Evolutionary conservation across 2,888 invertebrate genomes (phyloP).

Genomic region (Stegophylla sp.): DNA sequence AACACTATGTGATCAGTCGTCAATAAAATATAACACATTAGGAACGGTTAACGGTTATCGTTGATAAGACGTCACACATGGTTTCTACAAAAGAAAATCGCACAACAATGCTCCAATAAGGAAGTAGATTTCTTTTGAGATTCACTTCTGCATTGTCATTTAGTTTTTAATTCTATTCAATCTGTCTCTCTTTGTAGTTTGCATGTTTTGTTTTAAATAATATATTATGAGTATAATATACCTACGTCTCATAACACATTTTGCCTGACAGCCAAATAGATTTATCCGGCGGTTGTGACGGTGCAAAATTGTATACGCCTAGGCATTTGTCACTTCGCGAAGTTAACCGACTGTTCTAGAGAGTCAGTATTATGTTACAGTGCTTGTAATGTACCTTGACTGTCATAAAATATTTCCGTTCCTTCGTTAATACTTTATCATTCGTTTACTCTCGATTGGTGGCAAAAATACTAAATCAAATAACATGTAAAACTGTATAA

Average conservation of each 20-base stretch:
- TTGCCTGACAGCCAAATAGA: slow-evolving; percentile 22
- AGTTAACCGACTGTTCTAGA: slow-evolving; percentile 27
- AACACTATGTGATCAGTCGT: no score
- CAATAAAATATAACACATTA: background rate
- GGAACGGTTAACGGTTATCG: background rate
- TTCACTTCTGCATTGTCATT: slow-evolving; percentile 43
- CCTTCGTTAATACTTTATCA: background rate
- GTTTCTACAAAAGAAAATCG: slow-evolving; percentile 25
- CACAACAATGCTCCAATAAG: slow-evolving; percentile 3
- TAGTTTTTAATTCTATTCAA: slow-evolving; percentile 36
- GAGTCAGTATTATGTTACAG: background rate
- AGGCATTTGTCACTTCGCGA: slow-evolving; percentile 15
- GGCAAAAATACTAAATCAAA: background rate
- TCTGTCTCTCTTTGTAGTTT: slow-evolving; percentile 9
- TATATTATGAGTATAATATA: slow-evolving; percentile 5
- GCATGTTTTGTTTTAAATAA: slow-evolving; percentile 37
- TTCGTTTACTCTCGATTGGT: background rate
- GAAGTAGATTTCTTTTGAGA: slow-evolving; percentile 39
- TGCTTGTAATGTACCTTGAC: background rate
- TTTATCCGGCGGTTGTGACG: slow-evolving; percentile 30
- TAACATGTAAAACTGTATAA: background rate
- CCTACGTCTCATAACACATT: slow-evolving; percentile 20
- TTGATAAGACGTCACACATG: slow-evolving; percentile 15
- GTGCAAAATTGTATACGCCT: slow-evolving; percentile 26
- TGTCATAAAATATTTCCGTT: background rate